Evolutionary conservation across 2,797 vertebrate genomes (phyloP), one percentile per base, ranked within the genome.

Genomic region (Epinephelus coioides): DNA sequence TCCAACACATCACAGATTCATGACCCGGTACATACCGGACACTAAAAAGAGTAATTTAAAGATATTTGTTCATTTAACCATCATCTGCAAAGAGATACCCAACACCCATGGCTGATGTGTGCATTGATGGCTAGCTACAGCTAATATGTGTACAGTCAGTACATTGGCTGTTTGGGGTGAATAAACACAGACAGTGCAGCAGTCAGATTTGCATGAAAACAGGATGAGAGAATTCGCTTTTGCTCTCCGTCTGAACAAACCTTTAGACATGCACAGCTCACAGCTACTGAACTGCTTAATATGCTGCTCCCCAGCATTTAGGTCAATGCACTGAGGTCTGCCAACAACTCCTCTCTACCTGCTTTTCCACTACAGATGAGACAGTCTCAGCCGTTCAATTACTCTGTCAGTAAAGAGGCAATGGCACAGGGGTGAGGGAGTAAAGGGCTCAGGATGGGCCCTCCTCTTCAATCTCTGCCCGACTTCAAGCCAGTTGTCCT

Each of bases 351-450:
- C 14, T 38, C 54, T 72, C 61, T 82, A 74, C 75, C 67, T 78
- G 56, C 66, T 86, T 82, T 83, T 30, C 65, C n/a, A 51, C 62
- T 77, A 34, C 82, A 83, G 78, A 83, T 88, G 74, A 78, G 76
- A 73, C 81, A 47, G 76, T 69, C 79, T 89, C 78, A 85, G 77
- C 72, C 74, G 55, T 90, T 91, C 69, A 84, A 83, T 93, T 92
- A 88, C 83, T 74, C 61, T 46, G 70, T 69, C 75, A 72, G 74
- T 76, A 78, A 87, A 83, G 63, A 74, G 23, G 30, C 62, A 51
- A 12, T 67, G 75, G 69, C 34, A 72, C 49, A 34, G 43, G 65
- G 69, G 66, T 78, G 74, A 78, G 64, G 57, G 62, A 71, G 64
- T 56, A 62, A 71, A 69, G 66, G 68, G 56, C 66, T 17, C 53